phyloP scores from a whole-genome alignment of 1,140 invertebrate species.

The Asbolus verrucosus region DNA sequence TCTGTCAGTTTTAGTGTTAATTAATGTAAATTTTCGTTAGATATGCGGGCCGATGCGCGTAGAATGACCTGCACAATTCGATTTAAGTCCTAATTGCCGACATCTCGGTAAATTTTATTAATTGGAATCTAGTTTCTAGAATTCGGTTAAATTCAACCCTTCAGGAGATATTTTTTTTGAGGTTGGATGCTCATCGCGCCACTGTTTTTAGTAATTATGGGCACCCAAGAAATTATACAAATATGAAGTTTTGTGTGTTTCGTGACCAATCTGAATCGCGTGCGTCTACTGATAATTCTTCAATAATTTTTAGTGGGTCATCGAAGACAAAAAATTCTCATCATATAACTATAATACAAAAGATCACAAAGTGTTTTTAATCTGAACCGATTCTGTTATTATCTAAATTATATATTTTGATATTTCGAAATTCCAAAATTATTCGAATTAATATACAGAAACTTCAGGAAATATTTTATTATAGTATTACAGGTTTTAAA shows the following conservation, averaged over 20 bases:
- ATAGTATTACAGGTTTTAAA: background rate
- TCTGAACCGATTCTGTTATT: slow-evolving; percentile 47
- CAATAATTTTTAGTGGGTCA: slow-evolving; percentile 56
- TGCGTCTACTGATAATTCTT: slow-evolving; percentile 55
- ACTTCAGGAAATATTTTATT: slow-evolving; percentile 41
- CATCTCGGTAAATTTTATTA: slow-evolving; percentile 20
- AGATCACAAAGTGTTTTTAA: slow-evolving; percentile 49
- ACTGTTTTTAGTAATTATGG: slow-evolving; percentile 25
- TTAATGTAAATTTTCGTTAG: slow-evolving; percentile 55
- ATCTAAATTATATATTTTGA: slow-evolving; percentile 57
- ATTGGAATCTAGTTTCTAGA: slow-evolving; percentile 2
- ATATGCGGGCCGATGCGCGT: slow-evolving; percentile 50
- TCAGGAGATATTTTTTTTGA: slow-evolving; percentile 17
- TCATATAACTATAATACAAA: slow-evolving; percentile 40
- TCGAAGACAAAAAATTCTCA: slow-evolving; percentile 51
- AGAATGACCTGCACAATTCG: slow-evolving; percentile 51
- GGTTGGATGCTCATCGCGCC: slow-evolving; percentile 21
- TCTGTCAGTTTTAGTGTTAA: slow-evolving; percentile 53
- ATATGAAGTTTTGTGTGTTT: slow-evolving; percentile 41
- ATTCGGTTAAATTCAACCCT: background rate
- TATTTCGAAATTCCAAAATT: slow-evolving; percentile 51
- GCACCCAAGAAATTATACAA: slow-evolving; percentile 30
- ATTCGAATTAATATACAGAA: slow-evolving; percentile 51
- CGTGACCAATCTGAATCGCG: slow-evolving; percentile 55
- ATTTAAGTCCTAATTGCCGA: slow-evolving; percentile 49